Base-by-base conservation (phyloP, 2,797 vertebrate genomes). In the Anabas testudineus region DNA sequence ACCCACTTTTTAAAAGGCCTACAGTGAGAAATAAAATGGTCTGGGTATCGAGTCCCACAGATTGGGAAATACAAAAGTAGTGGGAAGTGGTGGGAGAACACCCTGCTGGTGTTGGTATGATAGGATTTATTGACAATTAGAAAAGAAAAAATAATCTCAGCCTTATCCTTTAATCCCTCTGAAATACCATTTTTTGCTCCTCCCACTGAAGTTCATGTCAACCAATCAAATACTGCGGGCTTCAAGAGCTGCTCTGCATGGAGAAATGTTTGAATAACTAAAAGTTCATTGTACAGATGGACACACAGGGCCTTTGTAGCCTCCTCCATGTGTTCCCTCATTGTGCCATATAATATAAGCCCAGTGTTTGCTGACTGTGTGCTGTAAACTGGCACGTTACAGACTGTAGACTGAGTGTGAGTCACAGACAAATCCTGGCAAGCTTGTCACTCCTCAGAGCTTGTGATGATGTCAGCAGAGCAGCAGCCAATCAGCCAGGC, bases 341-440 rank as follows among this genome's bases (percentile, higher is more conserved):
- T 69, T 84, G 79, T 85, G 71, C 60, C 72, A 49, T 22, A 68
- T 48, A 77, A 59, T 53, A 51, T 53, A 69, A 82, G 43, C 67
- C 74, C 71, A 76, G 55, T 66, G 80, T 84, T 86, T 87, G 80
- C 76, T 68, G 75, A 68, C 37, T 74, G 66, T 60, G 66, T 56
- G 80, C 81, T 77, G 57, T 67, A 80, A 81, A 76, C 78, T 76
- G 80, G 82, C 73, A 73, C 74, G 65, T 56, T 74, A 67, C 71
- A 78, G 69, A 84, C 37, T 53, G 75, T 63, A 77, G 79, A 78
- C 51, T 45, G 46, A 75, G 56, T 0, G 7, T 83, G 65, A 90
- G 67, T 86, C 85, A 85, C 70, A 48, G 74, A 74, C 76, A 64
- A 73, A 78, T 64, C 58, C 80, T 88, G 86, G 81, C 67, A 10